phyloP scores from a whole-genome alignment of 1,140 invertebrate species.

The Stenopsyche tienmushanensis region DNA sequence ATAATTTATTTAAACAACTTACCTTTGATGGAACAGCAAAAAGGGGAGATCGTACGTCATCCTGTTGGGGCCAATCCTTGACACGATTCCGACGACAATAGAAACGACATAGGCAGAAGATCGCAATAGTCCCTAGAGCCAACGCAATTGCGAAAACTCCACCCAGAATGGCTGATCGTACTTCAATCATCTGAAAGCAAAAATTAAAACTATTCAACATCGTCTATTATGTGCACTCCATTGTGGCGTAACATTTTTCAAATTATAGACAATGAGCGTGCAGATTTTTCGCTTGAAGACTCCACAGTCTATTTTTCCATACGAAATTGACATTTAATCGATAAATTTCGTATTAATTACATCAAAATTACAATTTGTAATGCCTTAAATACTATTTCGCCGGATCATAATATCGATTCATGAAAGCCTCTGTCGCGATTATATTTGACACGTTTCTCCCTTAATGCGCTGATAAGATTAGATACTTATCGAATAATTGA shows the following conservation, averaged over 20 bases:
- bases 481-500: too few species aligned
- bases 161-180: constrained; percentile 9
- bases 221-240: too few species aligned
- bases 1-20: not conserved
- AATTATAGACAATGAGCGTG: not conserved
- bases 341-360: too few species aligned
- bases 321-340: not conserved
- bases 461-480: too few species aligned
- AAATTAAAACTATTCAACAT: not conserved
- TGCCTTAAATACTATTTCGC: too few species aligned
- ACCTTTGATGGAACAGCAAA: constrained; percentile 33
- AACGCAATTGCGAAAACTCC: not conserved
- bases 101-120: constrained; percentile 1
- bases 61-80: constrained; percentile 5
- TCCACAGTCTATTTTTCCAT: not conserved
- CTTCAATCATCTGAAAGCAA: constrained; percentile 17
- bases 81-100: constrained; percentile 5
- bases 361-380: too few species aligned
- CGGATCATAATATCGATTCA: too few species aligned
- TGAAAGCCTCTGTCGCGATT: too few species aligned
- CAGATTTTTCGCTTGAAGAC: not conserved
- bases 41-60: constrained; percentile 34
- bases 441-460: too few species aligned
- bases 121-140: not conserved
- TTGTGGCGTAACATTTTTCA: not conserved